A percentile compares a stretch with the other conserved stretches of the same genome.
Conservation (phyloP, 1,140 invertebrate species). For the Idris sp. region DNA sequence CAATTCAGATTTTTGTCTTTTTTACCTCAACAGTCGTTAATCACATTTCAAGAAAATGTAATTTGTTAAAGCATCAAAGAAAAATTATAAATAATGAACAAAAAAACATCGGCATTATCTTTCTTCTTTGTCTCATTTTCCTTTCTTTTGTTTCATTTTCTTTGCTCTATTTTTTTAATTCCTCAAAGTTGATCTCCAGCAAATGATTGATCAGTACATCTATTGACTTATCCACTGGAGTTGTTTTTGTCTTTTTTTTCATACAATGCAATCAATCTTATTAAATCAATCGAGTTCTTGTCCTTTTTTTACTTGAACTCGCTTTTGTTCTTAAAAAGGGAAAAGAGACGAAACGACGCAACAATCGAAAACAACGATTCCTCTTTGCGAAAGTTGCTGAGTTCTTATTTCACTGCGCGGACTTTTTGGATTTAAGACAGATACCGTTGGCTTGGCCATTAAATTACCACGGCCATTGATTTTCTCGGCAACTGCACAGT, state of each 20-base stretch:
- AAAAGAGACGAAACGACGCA: conserved; percentile 26
- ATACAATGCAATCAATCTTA: conserved; percentile 35
- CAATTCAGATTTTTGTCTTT: no score
- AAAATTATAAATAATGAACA: no score
- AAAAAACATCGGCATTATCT: no score
- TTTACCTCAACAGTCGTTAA: no score
- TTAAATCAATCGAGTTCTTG: conserved; percentile 34
- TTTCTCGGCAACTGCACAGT: conserved; percentile 62
- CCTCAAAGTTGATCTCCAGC: neutral
- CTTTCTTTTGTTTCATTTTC: no score
- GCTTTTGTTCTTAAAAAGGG: neutral
- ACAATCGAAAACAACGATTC: conserved; percentile 61
- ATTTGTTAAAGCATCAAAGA: no score
- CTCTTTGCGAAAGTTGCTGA: conserved; percentile 47
- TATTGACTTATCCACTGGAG: neutral
- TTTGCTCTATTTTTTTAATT: no score
- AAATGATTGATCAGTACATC: conserved; percentile 9
- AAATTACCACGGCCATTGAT: conserved; percentile 67
- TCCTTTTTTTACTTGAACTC: neutral
- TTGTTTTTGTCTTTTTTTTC: conserved; percentile 10
- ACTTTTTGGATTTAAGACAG: conserved; percentile 58
- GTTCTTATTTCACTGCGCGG: conserved; percentile 56
- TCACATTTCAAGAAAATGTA: no score
- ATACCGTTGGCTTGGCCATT: conserved; percentile 60
- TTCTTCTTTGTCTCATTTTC: no score